Evolutionary conservation across 2,113 vertebrate genomes (phyloP), one percentile per base, ranked within the genome.

Genomic region (Oncorhynchus mykiss): DNA sequence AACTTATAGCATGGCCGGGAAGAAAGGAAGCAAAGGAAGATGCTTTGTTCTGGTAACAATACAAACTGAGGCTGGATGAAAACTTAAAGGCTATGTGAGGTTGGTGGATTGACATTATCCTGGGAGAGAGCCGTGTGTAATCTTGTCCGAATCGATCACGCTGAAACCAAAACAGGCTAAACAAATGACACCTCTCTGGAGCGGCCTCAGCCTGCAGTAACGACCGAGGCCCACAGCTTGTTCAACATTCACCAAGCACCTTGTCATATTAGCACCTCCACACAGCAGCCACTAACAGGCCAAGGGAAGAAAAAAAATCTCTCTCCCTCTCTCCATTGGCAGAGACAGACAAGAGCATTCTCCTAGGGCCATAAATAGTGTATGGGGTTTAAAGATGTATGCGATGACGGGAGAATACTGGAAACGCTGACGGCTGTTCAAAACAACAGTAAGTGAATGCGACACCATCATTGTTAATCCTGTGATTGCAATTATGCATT

Each of bases 161-260:
- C 31, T 25, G 74, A 70, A 70, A 59, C 27, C 48, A 51, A 62
- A 60, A 59, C 77, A 69, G 24, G 27, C 65, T 8, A 67, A 62
- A 69, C 31, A 74, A 73, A 73, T 66, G 62, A 67, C 76, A 66
- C 31, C 57, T 27, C 57, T 24, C 20, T 22, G 59, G n/a, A 62
- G 59, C 18, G 13, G 14, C 16, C 51, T 11, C 39, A 45, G 39
- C 39, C 39, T 45, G 9, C 39, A 45, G 9, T 45, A 45, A 45
- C 39, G 39, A 45, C 39, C 39, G 9, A 45, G 25, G 22, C 71
- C 18, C 22, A 22, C 54, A 67, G 65, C 11, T 60, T 57, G 67
- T 73, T 85, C 82, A 80, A 76, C 77, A 87, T 85, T 80, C 86
- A 71, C 48, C 20, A 22, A 74, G 64, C 73, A 67, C 75, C 66